A percentile compares a stretch with the other conserved stretches of the same genome.
Evolutionary conservation across 2,113 vertebrate species (phyloP).

Genomic region (Brachyistius frenatus): DNA sequence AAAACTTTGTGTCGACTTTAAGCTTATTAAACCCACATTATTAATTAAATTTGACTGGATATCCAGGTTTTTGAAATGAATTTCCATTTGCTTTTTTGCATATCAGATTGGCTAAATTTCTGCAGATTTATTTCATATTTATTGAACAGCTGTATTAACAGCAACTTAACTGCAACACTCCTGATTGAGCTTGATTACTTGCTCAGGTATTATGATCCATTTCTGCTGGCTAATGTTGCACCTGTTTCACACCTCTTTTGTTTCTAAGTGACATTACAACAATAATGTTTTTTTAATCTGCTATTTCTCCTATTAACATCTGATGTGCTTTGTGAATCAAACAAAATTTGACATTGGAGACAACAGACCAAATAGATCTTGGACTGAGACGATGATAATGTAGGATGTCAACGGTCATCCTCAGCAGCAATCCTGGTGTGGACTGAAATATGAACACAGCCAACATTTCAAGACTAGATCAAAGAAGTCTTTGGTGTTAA

Average conservation of each 20-base stretch:
- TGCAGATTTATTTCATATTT: neutral
- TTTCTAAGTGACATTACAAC: neutral
- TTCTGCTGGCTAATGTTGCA: constrained; percentile 10
- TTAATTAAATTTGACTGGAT: too few relatives aligned
- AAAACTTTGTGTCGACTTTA: neutral
- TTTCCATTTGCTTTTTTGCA: neutral
- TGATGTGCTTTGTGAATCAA: neutral
- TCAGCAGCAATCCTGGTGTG: neutral
- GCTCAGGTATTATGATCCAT: neutral
- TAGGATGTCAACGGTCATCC: neutral
- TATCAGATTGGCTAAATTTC: neutral
- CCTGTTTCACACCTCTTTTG: constrained; percentile 14
- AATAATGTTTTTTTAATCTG: constrained; percentile 16
- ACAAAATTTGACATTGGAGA: neutral
- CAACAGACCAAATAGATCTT: constrained; percentile 15
- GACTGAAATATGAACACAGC: constrained; percentile 24
- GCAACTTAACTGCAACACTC: neutral
- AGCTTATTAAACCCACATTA: too few relatives aligned
- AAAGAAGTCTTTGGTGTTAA: constrained; percentile 32
- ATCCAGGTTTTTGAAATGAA: too few relatives aligned
- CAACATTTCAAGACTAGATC: constrained; percentile 22
- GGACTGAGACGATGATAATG: neutral
- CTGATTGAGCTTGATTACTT: neutral
- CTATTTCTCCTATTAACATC: neutral
- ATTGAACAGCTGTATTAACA: neutral